These are phyloP conservation scores for Amblyteles armatorius DNA, from an alignment of 2,888 invertebrate genomes.

Conservation along the genomic window DNA sequence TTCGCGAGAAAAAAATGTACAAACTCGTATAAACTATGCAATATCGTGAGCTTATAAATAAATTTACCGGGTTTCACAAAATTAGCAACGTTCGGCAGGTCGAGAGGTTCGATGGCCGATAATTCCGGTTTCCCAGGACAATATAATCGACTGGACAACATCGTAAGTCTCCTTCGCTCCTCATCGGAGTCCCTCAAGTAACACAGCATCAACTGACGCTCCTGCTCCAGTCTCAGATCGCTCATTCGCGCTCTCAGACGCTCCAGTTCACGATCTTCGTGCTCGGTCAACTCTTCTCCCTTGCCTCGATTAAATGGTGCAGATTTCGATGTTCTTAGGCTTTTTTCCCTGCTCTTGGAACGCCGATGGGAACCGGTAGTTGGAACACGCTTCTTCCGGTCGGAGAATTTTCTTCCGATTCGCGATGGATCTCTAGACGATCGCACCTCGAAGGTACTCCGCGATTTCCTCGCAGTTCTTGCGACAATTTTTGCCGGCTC, in stretches of 20 bases:
- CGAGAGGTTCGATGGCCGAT: slow-evolving; percentile 71
- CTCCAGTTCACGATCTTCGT: slow-evolving; percentile 46
- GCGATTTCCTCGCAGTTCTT: not conserved
- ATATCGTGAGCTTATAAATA: not conserved
- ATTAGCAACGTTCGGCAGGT: slow-evolving; percentile 75
- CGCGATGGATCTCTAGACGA: not conserved
- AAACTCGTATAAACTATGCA: not conserved
- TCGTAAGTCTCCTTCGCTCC: slow-evolving; percentile 55
- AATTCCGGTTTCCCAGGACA: slow-evolving; percentile 43
- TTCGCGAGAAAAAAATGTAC: not conserved
- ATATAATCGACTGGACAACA: slow-evolving; percentile 56
- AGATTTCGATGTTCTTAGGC: slow-evolving; percentile 1
- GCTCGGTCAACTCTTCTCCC: slow-evolving; percentile 7
- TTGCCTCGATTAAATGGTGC: not conserved
- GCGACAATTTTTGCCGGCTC: not conserved
- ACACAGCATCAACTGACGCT: slow-evolving; percentile 55
- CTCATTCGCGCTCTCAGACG: slow-evolving; percentile 46
- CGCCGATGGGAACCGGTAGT: not conserved
- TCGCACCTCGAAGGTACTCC: slow-evolving; percentile 15
- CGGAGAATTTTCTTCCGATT: not conserved
- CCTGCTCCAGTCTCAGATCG: slow-evolving; percentile 60
- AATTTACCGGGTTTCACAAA: slow-evolving; percentile 73
- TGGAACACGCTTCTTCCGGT: not conserved
- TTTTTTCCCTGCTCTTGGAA: not conserved
- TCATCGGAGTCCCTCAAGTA: slow-evolving; percentile 65